Base-by-base conservation (phyloP, 2,888 invertebrate genomes). In the Eristalis arbustorum region DNA sequence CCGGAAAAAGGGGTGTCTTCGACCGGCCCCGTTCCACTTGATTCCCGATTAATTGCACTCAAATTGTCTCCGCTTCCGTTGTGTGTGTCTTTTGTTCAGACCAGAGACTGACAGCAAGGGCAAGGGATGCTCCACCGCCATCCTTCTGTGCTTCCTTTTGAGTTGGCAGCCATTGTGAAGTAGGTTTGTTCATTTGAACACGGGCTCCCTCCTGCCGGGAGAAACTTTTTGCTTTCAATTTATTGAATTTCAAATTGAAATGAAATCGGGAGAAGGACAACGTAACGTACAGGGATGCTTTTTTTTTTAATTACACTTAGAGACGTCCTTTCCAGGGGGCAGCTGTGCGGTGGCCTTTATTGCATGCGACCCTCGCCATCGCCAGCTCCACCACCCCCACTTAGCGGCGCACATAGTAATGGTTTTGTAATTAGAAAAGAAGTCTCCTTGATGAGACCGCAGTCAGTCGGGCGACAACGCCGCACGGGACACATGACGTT, bases 31-130 rank as follows among this genome's bases (percentile, higher is more conserved):
- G 49, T 49, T 75, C 42, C 57, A 22, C 49, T 49, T 76, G 75
- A 62, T 84, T 77, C 34, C 63, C 76, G 77, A 82, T 85, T 85
- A 85, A 85, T 85, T 85, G 85, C 73, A 85, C 85, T 73, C 64
- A 69, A 77, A 77, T 76, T 85, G 85, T 81, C 85, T 85, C 73
- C 56, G 31, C 69, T 73, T 72, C 25, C 18, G 67, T n/a, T n/a
- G 25, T 28, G 72, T 22, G 72, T 31, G 69, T 62, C 63, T 42
- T 73, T 82, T 77, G 69, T 69, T 59, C 69, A 8, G 31, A 31
- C 1, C 0, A 31, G 6, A 5, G 6, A 22, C 71, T 34, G 40
- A 42, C 25, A 76, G 31, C 4, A 6, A 56, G 6, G 1, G 8
- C 5, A 34, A 8, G 34, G 3, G 37, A 37, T 34, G 34, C 34